Base-by-base conservation (phyloP, 2,113 vertebrate species). In the Copsychus sechellarum region DNA sequence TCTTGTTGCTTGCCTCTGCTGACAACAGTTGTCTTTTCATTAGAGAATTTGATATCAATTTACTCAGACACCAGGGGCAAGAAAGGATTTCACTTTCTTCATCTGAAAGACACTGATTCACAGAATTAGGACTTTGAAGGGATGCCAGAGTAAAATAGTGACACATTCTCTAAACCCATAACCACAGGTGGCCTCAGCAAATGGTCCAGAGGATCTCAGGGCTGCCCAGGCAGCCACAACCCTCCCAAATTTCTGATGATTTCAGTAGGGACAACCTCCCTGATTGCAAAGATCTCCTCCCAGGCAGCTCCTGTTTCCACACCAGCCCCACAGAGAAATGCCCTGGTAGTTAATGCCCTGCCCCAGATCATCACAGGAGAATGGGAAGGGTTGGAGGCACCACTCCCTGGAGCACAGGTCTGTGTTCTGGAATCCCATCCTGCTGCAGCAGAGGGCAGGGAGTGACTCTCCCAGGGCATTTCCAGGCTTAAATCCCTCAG, bases 21-120 rank as follows among this genome's bases (percentile, higher is more conserved):
- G 82, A 93, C 93, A 96, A 96, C 67, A 96, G 94, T 94, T 96
- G 93, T 64, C 96, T 94, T 97, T 96, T 95, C 92, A 92, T 92
- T 93, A 93, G 93, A 90, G 88, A 83, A 86, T 86, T 95, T 94
- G 92, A 94, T 94, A 92, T 94, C 95, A 96, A 92, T 94, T 92
- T 96, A 92, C 92, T 96, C 81, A 96, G 83, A 34, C 72, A 97
- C 86, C 90, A 21, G 80, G 79, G 88, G 96, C 91, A 96, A 96
- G 60, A 92, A 93, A 85, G 60, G 71, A 45, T 95, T 96, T 96
- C 83, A 91, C 81, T 95, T 94, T 76, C 92, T 95, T 94, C 81
- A 69, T 96, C 94, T 93, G 90, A 93, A 96, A 96, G 92, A 94
- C 65, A 85, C 95, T 86, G 67, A 88, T 81, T 82, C 91, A 92